Evolutionary conservation across 1,140 invertebrate genomes (phyloP), one percentile per base, ranked within the genome.

Genomic region (Charaxes varanes): DNA sequence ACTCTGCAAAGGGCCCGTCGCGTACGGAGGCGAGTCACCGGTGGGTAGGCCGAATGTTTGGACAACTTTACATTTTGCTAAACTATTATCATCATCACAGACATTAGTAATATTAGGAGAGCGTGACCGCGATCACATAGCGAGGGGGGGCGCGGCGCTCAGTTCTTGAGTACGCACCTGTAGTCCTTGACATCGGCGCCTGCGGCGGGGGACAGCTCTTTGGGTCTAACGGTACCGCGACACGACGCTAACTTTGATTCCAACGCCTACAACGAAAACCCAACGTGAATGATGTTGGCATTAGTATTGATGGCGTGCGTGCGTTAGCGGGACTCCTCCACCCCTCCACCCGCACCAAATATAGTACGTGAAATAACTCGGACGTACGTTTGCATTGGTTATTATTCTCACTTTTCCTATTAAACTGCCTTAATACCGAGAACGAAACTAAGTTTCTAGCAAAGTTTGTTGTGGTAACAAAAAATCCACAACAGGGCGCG

Each of bases 181-280:
- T 80, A 82, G 73, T 82, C 78, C 76, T 82, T 82, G 40, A 82
- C 78, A 45, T 82, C 78, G 35, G 74, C 60, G 41, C 49, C 66
- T 35, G 76, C 45, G 53, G 78, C 78, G 53, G 76, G 73, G 59
- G 78, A 79, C 57, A 74, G 78, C 52, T 83, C 78, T 72, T 80
- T 83, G 79, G 78, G 76, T 79, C 76, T 83, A 78, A 83, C 76
- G 32, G 84, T 74, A 78, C 80, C 79, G 60, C 82, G 82, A 80
- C 82, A 85, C 70, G 83, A 84, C 53, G 84, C 79, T 84, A 85
- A 84, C 58, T 85, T 85, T 73, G 84, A 84, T 85, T 85, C 84
- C 82, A 85, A 80, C 68, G 77, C 84, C 84, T 85, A 81, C 72
- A 80, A 81, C 72, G 68, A 80, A 84, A 85, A 83, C 53, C 76